phyloP scores from a whole-genome alignment of 2,888 invertebrate species.

The Globia sparganii region DNA sequence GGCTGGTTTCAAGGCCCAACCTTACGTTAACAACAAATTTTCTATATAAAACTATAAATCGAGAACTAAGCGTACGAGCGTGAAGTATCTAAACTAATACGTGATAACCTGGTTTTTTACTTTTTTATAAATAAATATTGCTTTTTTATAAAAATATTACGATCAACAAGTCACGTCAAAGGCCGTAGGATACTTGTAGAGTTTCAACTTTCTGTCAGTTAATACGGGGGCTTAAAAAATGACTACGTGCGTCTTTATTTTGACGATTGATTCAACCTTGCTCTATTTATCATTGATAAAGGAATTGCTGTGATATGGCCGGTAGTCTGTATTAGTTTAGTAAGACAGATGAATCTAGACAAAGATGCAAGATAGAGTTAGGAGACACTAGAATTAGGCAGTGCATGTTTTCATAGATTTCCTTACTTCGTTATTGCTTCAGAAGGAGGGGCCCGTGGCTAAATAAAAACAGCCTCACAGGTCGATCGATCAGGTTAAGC shows the following conservation, averaged over 20 bases:
- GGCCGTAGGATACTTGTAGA: conserved; percentile 40
- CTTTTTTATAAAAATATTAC: conserved; percentile 57
- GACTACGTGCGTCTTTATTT: conserved; percentile 64
- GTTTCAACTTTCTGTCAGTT: conserved; percentile 43
- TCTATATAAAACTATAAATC: conserved; percentile 61
- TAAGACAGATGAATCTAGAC: conserved; percentile 25
- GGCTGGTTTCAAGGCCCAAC: conserved; percentile 53
- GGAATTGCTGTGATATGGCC: conserved; percentile 38
- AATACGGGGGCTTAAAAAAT: conserved; percentile 61
- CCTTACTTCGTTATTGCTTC: neutral
- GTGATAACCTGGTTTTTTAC: conserved; percentile 69
- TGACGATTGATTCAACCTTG: conserved; percentile 58
- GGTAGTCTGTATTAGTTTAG: conserved; percentile 6
- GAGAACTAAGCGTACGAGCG: conserved; percentile 71
- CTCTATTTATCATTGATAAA: conserved; percentile 52
- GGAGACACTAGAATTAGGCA: neutral
- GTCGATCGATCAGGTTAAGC: too few relatives aligned
- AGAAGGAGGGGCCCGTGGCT: too few relatives aligned
- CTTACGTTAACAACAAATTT: conserved; percentile 55
- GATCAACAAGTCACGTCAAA: conserved; percentile 65
- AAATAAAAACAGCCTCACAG: too few relatives aligned
- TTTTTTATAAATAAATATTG: conserved; percentile 42
- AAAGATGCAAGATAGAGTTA: neutral
- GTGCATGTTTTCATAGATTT: neutral
- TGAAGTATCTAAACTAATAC: conserved; percentile 69